Evolutionary conservation across 2,113 vertebrate species (phyloP).

Genomic region (Enhydra lutris): DNA sequence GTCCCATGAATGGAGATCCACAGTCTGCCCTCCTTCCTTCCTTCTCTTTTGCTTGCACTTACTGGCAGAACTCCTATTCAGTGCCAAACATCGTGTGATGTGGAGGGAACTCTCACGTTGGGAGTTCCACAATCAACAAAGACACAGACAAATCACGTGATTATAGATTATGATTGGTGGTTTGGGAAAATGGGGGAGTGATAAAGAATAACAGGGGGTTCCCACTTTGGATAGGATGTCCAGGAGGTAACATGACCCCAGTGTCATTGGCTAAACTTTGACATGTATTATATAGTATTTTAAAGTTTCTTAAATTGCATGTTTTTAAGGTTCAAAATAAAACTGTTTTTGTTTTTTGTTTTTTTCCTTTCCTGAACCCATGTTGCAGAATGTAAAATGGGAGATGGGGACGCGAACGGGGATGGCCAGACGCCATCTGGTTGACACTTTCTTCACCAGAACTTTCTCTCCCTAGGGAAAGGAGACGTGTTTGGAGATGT

Average conservation of each 20-base stretch:
- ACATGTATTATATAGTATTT: background rate
- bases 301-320: background rate
- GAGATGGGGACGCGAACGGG: background rate
- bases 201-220: background rate
- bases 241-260: background rate
- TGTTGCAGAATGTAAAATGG: background rate
- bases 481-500: conserved; percentile 98
- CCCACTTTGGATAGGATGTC: background rate
- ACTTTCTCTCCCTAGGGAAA: conserved; percentile 86
- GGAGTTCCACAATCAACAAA: background rate
- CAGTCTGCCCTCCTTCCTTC: background rate
- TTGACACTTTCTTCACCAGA: background rate
- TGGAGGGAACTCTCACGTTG: background rate
- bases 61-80: background rate
- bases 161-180: background rate
- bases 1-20: background rate
- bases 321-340: background rate
- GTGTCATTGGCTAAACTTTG: background rate
- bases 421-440: background rate
- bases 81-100: background rate
- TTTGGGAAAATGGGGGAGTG: background rate
- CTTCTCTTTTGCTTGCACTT: background rate
- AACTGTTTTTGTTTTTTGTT: background rate
- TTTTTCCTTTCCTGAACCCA: background rate
- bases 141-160: background rate